Evolutionary conservation across 1,140 invertebrate genomes (phyloP).

Genomic region (Drosophila kepulauana): DNA sequence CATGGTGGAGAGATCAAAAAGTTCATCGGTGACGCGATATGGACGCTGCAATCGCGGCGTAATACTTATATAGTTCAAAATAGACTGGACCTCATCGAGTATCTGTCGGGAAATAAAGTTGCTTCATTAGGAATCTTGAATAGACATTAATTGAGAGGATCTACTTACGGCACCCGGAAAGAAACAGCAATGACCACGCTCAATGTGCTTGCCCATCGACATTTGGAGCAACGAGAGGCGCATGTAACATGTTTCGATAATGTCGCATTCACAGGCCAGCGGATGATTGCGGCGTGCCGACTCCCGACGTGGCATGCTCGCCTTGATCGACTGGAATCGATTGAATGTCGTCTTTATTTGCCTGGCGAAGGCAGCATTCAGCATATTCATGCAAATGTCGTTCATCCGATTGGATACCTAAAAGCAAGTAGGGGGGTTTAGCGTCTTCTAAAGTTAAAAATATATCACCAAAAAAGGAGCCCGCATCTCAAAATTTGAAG

Average conservation of each 20-base stretch:
- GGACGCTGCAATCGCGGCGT: constrained; percentile 92
- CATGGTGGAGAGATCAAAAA: constrained; percentile 97
- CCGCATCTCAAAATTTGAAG: constrained; percentile 48
- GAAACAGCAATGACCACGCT: constrained; percentile 95
- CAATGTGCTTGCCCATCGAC: constrained; percentile 96
- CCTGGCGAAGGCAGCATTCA: constrained; percentile 93
- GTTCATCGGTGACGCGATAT: constrained; percentile 95
- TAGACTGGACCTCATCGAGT: constrained; percentile 91
- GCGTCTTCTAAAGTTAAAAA: constrained; percentile 5
- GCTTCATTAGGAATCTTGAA: not conserved
- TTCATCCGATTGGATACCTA: constrained; percentile 93
- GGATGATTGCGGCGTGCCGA: constrained; percentile 93
- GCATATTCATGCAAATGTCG: constrained; percentile 89
- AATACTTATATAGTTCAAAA: constrained; percentile 92
- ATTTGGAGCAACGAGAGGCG: constrained; percentile 93
- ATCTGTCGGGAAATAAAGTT: constrained; percentile 82
- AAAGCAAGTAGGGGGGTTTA: constrained; percentile 43
- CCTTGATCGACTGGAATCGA: constrained; percentile 93
- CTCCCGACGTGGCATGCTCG: constrained; percentile 95
- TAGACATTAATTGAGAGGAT: not conserved
- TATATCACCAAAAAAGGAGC: not conserved
- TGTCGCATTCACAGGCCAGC: constrained; percentile 94
- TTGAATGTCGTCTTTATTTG: constrained; percentile 92
- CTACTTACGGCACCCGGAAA: constrained; percentile 93
- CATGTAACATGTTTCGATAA: constrained; percentile 95